Evolutionary conservation across 2,888 invertebrate species (phyloP).

Genomic region (Ophioninae sp.): DNA sequence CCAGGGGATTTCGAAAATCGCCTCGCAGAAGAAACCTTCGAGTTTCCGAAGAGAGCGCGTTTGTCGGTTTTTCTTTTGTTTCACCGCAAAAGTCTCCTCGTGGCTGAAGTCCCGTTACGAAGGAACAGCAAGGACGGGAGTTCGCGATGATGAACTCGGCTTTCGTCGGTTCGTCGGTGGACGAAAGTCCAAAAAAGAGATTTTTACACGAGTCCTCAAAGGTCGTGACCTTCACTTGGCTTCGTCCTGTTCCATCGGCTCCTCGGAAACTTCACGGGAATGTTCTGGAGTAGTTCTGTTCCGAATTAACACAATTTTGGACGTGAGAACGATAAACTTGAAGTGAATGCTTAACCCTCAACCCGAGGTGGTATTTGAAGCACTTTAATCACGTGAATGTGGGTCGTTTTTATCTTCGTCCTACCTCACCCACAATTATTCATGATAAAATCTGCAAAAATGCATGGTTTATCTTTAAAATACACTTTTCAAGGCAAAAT

Average conservation of each 20-base stretch:
- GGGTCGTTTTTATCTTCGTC: too few species aligned
- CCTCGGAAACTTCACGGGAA: conserved; percentile 88
- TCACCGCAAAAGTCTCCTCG: background rate
- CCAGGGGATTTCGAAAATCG: background rate
- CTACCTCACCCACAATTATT: too few species aligned
- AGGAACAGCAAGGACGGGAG: background rate
- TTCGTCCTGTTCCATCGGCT: conserved; percentile 94
- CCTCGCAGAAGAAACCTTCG: background rate
- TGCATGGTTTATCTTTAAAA: too few species aligned
- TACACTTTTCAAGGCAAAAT: too few species aligned
- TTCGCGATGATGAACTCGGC: background rate
- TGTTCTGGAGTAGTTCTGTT: conserved; percentile 84
- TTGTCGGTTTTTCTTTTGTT: background rate
- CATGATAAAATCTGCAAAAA: too few species aligned
- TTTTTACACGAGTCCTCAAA: conserved; percentile 38
- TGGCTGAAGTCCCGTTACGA: background rate
- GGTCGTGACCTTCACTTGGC: conserved; percentile 84
- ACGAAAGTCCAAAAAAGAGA: conserved; percentile 42
- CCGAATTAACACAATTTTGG: conserved; percentile 15
- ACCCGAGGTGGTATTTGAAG: too few species aligned
- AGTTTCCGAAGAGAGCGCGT: background rate
- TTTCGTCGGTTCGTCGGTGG: conserved; percentile 4
- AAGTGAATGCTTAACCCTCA: too few species aligned
- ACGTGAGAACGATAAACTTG: background rate
- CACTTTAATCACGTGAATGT: too few species aligned